These are phyloP conservation scores for Plagiodera versicolora DNA, from an alignment of 2,888 invertebrate genomes.

Conservation along the genomic window DNA sequence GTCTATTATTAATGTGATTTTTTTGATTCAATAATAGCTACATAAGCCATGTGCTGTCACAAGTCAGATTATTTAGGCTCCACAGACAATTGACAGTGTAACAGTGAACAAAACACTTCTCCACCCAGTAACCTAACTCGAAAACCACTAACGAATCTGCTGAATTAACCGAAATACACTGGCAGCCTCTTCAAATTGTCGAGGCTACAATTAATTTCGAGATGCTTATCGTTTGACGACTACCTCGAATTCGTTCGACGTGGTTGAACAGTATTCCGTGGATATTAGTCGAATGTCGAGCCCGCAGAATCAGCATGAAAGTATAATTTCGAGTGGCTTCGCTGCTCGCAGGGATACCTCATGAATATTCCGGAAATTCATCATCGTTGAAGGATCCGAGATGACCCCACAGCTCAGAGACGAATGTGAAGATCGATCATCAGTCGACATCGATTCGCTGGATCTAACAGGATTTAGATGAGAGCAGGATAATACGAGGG, in stretches of 20 bases:
- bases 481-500: too few relatives aligned
- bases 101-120: not conserved
- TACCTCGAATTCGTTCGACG: slow-evolving; percentile 18
- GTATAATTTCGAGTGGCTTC: slow-evolving; percentile 14
- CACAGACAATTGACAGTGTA: too few relatives aligned
- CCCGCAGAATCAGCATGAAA: slow-evolving; percentile 22
- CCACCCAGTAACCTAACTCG: slow-evolving; percentile 14
- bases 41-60: too few relatives aligned
- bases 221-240: slow-evolving; percentile 34
- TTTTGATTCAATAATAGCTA: too few relatives aligned
- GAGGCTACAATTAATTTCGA: slow-evolving; percentile 30
- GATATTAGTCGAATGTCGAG: slow-evolving; percentile 13
- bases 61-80: too few relatives aligned
- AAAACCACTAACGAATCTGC: slow-evolving; percentile 35
- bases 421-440: not conserved
- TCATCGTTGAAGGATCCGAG: not conserved
- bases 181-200: slow-evolving; percentile 28
- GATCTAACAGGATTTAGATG: too few relatives aligned
- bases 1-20: too few relatives aligned
- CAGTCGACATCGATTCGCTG: too few relatives aligned
- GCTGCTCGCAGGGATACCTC: slow-evolving; percentile 12
- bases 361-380: slow-evolving; percentile 22
- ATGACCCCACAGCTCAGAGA: slow-evolving; percentile 9
- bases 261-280: slow-evolving; percentile 13
- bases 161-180: slow-evolving; percentile 31